A percentile compares a stretch with the other conserved stretches of the same genome.
Evolutionary conservation across 2,797 vertebrate species (phyloP).

Genomic region (Rhinella marina): DNA sequence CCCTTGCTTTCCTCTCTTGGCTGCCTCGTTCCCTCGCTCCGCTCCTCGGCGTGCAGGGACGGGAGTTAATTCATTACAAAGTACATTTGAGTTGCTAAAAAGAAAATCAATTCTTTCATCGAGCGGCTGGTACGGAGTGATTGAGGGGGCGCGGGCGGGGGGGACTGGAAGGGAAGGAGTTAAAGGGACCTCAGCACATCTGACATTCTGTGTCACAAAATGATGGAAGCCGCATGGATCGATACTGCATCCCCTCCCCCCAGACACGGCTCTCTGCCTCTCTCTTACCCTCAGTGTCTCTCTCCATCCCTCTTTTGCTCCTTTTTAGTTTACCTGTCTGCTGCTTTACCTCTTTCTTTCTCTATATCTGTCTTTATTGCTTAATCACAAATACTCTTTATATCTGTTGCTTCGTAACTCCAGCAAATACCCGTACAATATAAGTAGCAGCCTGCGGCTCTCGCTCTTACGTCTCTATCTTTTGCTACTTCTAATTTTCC

Average conservation of each 20-base stretch:
- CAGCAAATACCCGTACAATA: slow-evolving; percentile 49
- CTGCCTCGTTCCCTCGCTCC: slow-evolving; percentile 52
- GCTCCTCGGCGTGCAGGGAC: slow-evolving; percentile 59
- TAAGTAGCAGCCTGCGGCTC: slow-evolving; percentile 38
- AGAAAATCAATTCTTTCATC: slow-evolving; percentile 63
- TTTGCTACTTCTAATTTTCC: slow-evolving; percentile 45
- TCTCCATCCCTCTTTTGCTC: slow-evolving; percentile 57
- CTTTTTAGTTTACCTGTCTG: slow-evolving; percentile 66
- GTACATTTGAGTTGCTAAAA: slow-evolving; percentile 64
- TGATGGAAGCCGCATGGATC: slow-evolving; percentile 62
- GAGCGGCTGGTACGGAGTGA: slow-evolving; percentile 60
- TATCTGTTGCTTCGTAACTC: slow-evolving; percentile 64
- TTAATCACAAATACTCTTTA: slow-evolving; percentile 44
- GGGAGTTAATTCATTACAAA: slow-evolving; percentile 64
- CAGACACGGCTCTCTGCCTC: slow-evolving; percentile 47
- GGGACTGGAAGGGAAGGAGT: slow-evolving; percentile 63
- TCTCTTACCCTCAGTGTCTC: slow-evolving; percentile 59
- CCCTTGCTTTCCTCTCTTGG: slow-evolving; percentile 44
- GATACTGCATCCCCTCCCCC: slow-evolving; percentile 56
- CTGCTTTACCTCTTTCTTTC: slow-evolving; percentile 65
- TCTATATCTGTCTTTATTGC: slow-evolving; percentile 73
- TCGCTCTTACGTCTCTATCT: slow-evolving; percentile 46
- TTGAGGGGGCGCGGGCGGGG: slow-evolving; percentile 53
- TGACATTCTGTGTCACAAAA: slow-evolving; percentile 60
- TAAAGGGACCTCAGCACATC: slow-evolving; percentile 63